Evolutionary conservation across 2,888 invertebrate genomes (phyloP).

Genomic region (Pecten maximus): DNA sequence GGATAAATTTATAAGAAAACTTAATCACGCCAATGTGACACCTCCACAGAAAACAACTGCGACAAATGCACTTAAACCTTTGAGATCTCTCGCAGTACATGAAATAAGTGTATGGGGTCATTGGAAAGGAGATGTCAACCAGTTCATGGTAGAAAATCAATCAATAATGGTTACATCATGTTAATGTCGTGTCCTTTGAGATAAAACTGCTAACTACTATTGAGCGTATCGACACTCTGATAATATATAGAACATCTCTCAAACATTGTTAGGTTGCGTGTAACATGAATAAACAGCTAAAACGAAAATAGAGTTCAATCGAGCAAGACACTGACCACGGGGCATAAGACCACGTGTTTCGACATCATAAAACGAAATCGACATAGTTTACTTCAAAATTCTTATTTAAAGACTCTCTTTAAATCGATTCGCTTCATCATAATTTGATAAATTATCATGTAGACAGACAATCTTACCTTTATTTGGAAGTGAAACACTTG

Average conservation of each 20-base stretch:
- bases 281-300: background rate
- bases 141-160: too few species aligned
- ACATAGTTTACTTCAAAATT: background rate
- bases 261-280: background rate
- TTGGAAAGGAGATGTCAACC: too few species aligned
- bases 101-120: too few species aligned
- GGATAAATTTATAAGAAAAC: too few species aligned
- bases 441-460: background rate
- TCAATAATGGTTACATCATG: too few species aligned
- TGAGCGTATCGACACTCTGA: background rate
- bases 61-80: too few species aligned
- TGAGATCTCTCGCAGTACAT: too few species aligned
- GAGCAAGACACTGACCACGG: background rate
- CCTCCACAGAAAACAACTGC: too few species aligned
- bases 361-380: background rate
- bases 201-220: background rate
- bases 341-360: background rate
- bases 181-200: background rate
- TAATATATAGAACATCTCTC: background rate
- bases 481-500: conserved; percentile 58
- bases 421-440: background rate
- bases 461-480: conserved; percentile 54
- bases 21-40: too few species aligned
- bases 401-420: background rate
- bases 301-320: background rate